These are phyloP conservation scores for Alouatta palliata DNA, from an alignment of 2,113 vertebrate genomes.

Conservation along the genomic window DNA sequence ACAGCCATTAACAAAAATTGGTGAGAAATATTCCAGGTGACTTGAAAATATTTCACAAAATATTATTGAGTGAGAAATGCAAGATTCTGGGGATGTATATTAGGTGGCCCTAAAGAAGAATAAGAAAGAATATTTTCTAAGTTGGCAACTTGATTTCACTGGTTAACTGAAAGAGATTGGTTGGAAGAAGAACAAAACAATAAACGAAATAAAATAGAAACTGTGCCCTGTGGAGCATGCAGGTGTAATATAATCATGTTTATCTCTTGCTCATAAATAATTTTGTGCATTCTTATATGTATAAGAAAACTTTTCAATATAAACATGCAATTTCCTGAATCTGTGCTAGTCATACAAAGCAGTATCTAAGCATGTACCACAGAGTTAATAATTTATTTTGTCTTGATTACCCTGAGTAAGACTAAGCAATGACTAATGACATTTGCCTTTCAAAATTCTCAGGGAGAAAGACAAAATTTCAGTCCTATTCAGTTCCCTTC, in stretches of 20 bases:
- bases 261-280: not conserved
- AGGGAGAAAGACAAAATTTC: not conserved
- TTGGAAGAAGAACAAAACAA: not conserved
- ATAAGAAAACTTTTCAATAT: not conserved
- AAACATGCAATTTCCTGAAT: not conserved
- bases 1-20: not conserved
- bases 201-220: not conserved
- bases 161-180: not conserved
- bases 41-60: not conserved
- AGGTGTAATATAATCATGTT: not conserved
- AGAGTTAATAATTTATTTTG: not conserved
- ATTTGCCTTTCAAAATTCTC: not conserved
- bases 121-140: not conserved
- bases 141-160: not conserved
- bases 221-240: not conserved
- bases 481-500: not conserved
- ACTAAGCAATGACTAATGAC: not conserved
- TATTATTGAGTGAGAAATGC: not conserved
- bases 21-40: not conserved
- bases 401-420: not conserved
- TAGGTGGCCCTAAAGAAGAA: not conserved
- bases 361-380: not conserved
- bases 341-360: not conserved
- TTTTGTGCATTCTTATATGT: not conserved
- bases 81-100: not conserved